Evolutionary conservation across 2,888 invertebrate genomes (phyloP).

Genomic region (Cantharis rustica): DNA sequence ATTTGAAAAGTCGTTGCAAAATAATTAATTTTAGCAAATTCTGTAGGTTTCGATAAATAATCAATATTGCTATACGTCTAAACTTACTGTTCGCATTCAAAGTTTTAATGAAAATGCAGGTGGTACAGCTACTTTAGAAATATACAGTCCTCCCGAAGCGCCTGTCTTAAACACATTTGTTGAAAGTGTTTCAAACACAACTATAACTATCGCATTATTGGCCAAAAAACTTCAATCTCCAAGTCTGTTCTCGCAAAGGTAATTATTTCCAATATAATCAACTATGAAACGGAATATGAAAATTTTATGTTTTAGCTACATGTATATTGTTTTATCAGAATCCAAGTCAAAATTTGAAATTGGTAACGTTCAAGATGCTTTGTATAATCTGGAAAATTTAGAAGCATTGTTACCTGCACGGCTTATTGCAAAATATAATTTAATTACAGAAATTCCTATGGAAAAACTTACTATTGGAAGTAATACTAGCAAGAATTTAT

Average conservation of each 20-base stretch:
- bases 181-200: constrained; percentile 10
- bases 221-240: neutral
- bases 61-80: constrained; percentile 9
- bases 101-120: neutral
- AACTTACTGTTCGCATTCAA: neutral
- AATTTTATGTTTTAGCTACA: constrained; percentile 7
- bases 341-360: neutral
- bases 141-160: constrained; percentile 13
- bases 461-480: neutral
- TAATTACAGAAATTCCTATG: neutral
- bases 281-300: neutral
- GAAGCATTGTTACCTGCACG: neutral
- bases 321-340: constrained; percentile 10
- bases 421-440: neutral
- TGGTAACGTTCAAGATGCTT: neutral
- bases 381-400: neutral
- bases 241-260: neutral
- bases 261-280: neutral
- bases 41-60: constrained; percentile 4
- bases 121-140: neutral
- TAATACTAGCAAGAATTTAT: neutral
- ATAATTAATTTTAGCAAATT: neutral
- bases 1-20: no score
- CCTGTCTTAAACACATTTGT: constrained; percentile 4
- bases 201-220: constrained; percentile 11